Conservation (phyloP, 2,888 invertebrate species). For the Nematopogon swammerdamellus region DNA sequence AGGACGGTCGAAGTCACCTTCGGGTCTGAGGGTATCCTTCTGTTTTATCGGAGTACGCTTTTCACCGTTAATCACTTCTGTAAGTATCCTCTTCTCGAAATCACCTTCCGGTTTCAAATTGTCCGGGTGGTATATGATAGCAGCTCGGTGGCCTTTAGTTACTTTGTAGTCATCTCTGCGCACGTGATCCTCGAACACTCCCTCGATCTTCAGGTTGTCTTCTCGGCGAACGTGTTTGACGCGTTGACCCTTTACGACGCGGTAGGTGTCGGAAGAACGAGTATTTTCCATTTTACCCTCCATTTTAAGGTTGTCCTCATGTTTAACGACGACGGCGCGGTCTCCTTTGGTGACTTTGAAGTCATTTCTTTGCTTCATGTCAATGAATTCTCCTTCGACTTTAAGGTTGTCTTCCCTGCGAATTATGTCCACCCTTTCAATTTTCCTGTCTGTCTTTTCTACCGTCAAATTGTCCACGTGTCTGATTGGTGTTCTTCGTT, state of each 20-base stretch:
- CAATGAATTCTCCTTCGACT: conserved; percentile 64
- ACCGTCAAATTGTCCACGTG: conserved; percentile 60
- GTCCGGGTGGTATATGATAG: conserved; percentile 53
- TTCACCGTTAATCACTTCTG: conserved; percentile 31
- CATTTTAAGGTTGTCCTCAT: conserved; percentile 63
- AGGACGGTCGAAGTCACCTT: conserved; percentile 46
- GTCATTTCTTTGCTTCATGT: conserved; percentile 54
- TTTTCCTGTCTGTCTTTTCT: conserved; percentile 37
- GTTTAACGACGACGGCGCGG: conserved; percentile 51
- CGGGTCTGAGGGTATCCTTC: conserved; percentile 50
- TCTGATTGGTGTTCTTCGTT: conserved; percentile 53
- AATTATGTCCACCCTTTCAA: conserved; percentile 60
- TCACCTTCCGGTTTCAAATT: conserved; percentile 55
- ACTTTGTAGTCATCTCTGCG: conserved; percentile 58
- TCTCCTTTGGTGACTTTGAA: conserved; percentile 55
- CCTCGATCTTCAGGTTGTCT: conserved; percentile 64
- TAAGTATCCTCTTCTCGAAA: conserved; percentile 22
- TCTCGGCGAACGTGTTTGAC: conserved; percentile 49
- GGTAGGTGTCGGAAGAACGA: conserved; percentile 52
- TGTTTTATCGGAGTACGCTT: conserved; percentile 48
- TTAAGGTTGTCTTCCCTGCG: conserved; percentile 57
- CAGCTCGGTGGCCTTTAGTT: conserved; percentile 53
- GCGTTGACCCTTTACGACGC: conserved; percentile 52
- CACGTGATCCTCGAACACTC: conserved; percentile 55
- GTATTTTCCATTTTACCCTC: conserved; percentile 59